Conservation (phyloP, 2,113 vertebrate species). For the Opisthocomus hoazin region DNA sequence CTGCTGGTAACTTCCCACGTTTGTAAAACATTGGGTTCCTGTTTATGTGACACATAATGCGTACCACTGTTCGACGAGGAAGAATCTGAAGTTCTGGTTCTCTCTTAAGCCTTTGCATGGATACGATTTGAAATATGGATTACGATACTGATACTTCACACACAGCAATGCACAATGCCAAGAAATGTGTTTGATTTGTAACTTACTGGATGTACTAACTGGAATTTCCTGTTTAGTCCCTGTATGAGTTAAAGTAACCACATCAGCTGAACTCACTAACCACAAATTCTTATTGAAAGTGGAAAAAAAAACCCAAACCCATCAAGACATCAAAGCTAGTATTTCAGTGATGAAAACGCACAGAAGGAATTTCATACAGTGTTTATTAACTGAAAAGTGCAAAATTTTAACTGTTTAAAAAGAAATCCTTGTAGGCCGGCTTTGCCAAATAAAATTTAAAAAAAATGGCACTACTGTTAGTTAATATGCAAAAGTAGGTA, state of each 20-base stretch:
- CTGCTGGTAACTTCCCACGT: neutral
- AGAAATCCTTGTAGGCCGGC: neutral
- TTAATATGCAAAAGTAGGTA: slow-evolving; percentile 12
- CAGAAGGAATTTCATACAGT: slow-evolving; percentile 20
- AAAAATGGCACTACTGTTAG: neutral
- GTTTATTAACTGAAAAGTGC: slow-evolving; percentile 59
- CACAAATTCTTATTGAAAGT: neutral
- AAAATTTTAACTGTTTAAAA: slow-evolving; percentile 7
- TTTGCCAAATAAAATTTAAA: neutral
- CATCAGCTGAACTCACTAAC: neutral
- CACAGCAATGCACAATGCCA: neutral
- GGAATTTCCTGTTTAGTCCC: neutral
- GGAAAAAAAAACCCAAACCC: neutral
- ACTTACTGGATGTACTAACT: neutral
- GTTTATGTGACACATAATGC: neutral
- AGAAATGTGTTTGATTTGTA: neutral
- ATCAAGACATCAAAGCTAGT: neutral
- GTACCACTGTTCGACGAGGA: slow-evolving; percentile 19
- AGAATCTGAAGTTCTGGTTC: neutral
- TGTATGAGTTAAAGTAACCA: neutral
- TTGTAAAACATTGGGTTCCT: neutral
- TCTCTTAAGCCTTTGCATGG: neutral
- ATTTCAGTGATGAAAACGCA: slow-evolving; percentile 43
- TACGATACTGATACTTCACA: neutral
- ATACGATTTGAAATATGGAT: neutral